Evolutionary conservation across 2,113 vertebrate genomes (phyloP), one percentile per base, ranked within the genome.

Genomic region (Myodes glareolus): DNA sequence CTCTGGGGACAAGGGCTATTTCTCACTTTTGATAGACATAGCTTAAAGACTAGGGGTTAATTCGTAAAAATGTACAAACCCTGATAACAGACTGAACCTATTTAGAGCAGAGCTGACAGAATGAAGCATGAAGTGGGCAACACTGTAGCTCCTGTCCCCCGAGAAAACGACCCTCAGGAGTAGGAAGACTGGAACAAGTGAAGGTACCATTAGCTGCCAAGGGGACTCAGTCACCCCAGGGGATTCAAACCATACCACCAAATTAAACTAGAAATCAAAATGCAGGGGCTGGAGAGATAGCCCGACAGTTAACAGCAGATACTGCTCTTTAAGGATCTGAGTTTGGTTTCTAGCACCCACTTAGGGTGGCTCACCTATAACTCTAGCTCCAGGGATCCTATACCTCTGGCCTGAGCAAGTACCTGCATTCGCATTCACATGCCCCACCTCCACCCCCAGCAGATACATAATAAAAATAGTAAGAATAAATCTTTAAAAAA

Each of bases 211-310:
- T 31, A 14, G 12, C 25, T 17, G 13, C 42, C 61, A 29, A n/a
- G 1, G 17, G 25, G 14, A 33, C 27, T 55, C 36, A 8, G 8
- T 4, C n/a, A 16, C 2, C 1, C 50, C 14, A 58, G 50, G n/a
- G 42, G 31, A 5, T 11, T 25, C 23, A 31, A 58, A 27, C 2
- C 70, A 52, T 4, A 0, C 8, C 0, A 27, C 3, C 4, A 27
- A 68, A 42, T 1, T 7, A 52, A 42, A 36, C 0, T 1, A 16
- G 45, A 80, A 52, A 52, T 33, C 47, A 52, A 45, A 76, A 45
- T 5, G n/a, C n/a, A 39, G 10, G 39, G 73, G 23, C 73, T 77
- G 75, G 42, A 77, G 75, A 45, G 27, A 31, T 16, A 45, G 42
- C 75, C 31, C 42, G 6, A 3, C 42, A 45, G 42, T 29, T 52